Conservation (phyloP, 37 sponge, comb jelly and placozoan species). For the Mnemiopsis leidyi region DNA sequence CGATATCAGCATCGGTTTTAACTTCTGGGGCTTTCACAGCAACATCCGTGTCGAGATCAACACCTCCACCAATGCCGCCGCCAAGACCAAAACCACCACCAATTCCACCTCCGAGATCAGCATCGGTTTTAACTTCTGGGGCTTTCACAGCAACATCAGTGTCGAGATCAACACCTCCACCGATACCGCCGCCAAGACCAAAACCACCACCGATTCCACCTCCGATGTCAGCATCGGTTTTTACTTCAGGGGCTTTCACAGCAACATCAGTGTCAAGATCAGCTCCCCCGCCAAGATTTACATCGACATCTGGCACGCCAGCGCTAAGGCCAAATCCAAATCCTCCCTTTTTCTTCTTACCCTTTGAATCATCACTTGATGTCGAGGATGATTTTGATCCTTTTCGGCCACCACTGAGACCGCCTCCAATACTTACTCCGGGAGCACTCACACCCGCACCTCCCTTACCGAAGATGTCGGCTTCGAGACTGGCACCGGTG, state of each 20-base stretch:
- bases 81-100: constrained; percentile 4
- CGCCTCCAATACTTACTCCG: not conserved
- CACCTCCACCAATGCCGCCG: constrained; percentile 11
- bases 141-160: constrained; percentile 24
- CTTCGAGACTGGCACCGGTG: constrained; percentile 20
- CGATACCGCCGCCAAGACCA: not conserved
- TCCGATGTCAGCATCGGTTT: not conserved
- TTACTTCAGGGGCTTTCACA: not conserved
- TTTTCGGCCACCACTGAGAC: not conserved
- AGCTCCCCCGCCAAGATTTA: constrained; percentile 21
- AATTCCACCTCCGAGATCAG: constrained; percentile 1
- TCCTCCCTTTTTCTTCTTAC: not conserved
- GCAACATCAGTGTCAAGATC: not conserved
- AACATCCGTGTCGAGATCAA: not conserved
- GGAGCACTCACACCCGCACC: not conserved
- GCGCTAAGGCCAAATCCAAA: not conserved
- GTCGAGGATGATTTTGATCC: not conserved
- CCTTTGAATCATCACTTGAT: not conserved
- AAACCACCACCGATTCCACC: not conserved
- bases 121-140: constrained; percentile 28
- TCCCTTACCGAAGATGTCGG: not conserved
- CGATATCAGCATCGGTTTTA: constrained; percentile 12
- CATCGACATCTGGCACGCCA: constrained; percentile 34
- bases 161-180: not conserved
- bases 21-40: not conserved